These are phyloP conservation scores for Acrossocheilus fasciatus DNA, from an alignment of 2,797 vertebrate species.

Conservation along the genomic window DNA sequence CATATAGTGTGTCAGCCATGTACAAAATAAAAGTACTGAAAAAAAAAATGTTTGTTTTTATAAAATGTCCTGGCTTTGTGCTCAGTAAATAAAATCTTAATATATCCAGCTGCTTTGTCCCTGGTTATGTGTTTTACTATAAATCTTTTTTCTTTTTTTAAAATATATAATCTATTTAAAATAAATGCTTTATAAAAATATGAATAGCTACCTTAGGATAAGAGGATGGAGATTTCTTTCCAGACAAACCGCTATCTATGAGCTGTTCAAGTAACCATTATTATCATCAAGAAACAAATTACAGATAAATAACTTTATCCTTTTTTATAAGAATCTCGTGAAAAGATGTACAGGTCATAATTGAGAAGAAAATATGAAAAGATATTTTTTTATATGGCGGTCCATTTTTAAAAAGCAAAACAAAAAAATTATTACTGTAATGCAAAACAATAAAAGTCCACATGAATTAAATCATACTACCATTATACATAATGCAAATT, in stretches of 20 bases:
- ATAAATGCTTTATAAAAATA: background rate
- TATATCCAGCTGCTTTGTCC: background rate
- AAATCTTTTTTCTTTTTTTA: background rate
- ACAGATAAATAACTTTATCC: background rate
- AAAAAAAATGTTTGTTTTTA: background rate
- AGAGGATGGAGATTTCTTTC: background rate
- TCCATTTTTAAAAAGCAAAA: background rate
- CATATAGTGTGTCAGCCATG: background rate
- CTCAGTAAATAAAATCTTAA: constrained; percentile 6
- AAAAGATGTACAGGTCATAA: background rate
- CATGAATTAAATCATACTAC: background rate
- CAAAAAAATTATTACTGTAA: background rate
- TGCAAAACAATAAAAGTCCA: background rate
- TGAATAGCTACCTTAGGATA: background rate
- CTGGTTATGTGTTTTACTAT: background rate
- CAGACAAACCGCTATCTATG: background rate
- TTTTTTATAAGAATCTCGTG: background rate
- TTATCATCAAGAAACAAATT: background rate
- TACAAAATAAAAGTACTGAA: background rate
- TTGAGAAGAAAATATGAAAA: background rate
- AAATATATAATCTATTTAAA: background rate
- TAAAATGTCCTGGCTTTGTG: constrained; percentile 29
- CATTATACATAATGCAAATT: background rate
- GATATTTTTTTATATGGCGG: background rate
- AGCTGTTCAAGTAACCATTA: background rate